Conservation (phyloP, 2,888 invertebrate genomes). For the Punctoribates punctum region DNA sequence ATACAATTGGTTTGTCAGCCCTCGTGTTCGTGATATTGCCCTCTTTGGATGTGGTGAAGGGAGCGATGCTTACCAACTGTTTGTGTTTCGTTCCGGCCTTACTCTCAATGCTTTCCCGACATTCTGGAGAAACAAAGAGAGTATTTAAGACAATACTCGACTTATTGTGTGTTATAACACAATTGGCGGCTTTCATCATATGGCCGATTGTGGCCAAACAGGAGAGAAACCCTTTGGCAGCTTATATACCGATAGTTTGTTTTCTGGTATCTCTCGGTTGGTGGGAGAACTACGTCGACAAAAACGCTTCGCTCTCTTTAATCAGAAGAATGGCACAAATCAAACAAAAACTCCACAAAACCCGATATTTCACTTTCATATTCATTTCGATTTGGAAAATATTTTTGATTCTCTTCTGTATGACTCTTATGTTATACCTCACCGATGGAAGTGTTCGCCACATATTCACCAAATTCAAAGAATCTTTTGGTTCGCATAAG, state of each 20-base stretch:
- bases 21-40: conserved; percentile 85
- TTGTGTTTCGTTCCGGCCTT: conserved; percentile 85
- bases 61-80: conserved; percentile 93
- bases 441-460: conserved; percentile 70
- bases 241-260: conserved; percentile 70
- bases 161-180: conserved; percentile 77
- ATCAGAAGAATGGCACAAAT: conserved; percentile 71
- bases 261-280: conserved; percentile 85
- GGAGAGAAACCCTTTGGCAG: conserved; percentile 40
- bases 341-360: conserved; percentile 71
- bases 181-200: conserved; percentile 83
- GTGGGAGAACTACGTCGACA: conserved; percentile 97
- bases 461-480: conserved; percentile 69
- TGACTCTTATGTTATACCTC: conserved; percentile 68
- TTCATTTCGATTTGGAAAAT: conserved; percentile 91
- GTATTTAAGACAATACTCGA: conserved; percentile 58
- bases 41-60: conserved; percentile 86
- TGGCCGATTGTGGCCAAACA: conserved; percentile 67
- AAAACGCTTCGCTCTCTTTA: conserved; percentile 73
- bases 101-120: conserved; percentile 73
- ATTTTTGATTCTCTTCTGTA: conserved; percentile 68
- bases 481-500: conserved; percentile 72
- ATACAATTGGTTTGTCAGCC: conserved; percentile 78
- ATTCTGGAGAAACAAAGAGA: conserved; percentile 63
- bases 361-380: conserved; percentile 83